Evolutionary conservation across 2,888 invertebrate species (phyloP).

Genomic region (Mimas tiliae): DNA sequence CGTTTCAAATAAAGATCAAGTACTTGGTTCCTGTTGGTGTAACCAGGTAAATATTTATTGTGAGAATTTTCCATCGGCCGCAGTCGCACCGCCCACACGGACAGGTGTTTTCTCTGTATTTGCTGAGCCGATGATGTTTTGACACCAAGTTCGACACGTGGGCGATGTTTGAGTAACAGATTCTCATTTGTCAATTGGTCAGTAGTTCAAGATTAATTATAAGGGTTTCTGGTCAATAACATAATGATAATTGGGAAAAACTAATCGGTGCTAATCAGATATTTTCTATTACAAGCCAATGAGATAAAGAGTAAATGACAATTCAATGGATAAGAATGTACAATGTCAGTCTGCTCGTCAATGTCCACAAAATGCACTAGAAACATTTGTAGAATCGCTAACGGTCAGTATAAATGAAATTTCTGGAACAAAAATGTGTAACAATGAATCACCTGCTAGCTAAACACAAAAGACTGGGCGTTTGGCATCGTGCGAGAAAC

Average conservation of each 20-base stretch:
- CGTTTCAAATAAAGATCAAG: slow-evolving; percentile 40
- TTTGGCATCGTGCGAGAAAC: slow-evolving; percentile 60
- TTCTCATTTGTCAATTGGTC: slow-evolving; percentile 42
- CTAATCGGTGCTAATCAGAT: slow-evolving; percentile 3
- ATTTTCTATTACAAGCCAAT: slow-evolving; percentile 23
- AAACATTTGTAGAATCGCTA: slow-evolving; percentile 33
- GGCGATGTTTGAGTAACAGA: slow-evolving; percentile 53
- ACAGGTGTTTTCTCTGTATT: slow-evolving; percentile 69
- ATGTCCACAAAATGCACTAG: neutral
- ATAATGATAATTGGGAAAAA: slow-evolving; percentile 17
- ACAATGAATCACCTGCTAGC: slow-evolving; percentile 57
- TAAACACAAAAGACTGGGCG: slow-evolving; percentile 66
- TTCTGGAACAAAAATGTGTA: slow-evolving; percentile 47
- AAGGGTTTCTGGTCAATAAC: slow-evolving; percentile 30
- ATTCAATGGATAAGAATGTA: slow-evolving; percentile 29
- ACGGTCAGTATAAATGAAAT: slow-evolving; percentile 40
- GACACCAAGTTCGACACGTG: slow-evolving; percentile 56
- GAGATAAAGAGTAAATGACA: slow-evolving; percentile 32
- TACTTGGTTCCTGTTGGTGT: slow-evolving; percentile 46
- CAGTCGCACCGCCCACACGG: slow-evolving; percentile 70
- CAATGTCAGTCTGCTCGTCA: neutral
- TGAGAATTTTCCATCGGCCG: slow-evolving; percentile 59
- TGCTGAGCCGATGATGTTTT: slow-evolving; percentile 54
- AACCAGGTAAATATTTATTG: slow-evolving; percentile 48
- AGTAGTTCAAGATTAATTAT: slow-evolving; percentile 36